These are phyloP conservation scores for Sesamia inferens DNA, from an alignment of 2,888 invertebrate species.

Conservation along the genomic window DNA sequence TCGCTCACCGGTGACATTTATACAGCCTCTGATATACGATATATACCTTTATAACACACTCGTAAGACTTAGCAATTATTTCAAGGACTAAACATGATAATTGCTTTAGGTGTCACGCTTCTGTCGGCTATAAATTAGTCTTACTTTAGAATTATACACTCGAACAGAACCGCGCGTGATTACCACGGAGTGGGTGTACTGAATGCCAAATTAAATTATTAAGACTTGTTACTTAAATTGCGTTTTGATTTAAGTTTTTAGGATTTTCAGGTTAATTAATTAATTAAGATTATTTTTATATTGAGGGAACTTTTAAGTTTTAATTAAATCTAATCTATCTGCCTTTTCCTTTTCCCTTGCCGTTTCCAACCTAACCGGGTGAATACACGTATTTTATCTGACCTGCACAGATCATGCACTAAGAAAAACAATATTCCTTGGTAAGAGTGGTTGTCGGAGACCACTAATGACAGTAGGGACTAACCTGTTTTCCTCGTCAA, in stretches of 20 bases:
- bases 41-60: not conserved
- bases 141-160: slow-evolving; percentile 52
- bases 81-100: slow-evolving; percentile 44
- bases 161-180: slow-evolving; percentile 22
- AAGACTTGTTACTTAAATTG: slow-evolving; percentile 12
- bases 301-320: not conserved
- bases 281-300: not conserved
- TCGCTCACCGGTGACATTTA: not conserved
- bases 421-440: not conserved
- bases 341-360: not conserved
- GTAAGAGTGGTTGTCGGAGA: not conserved
- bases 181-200: slow-evolving; percentile 20
- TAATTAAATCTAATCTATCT: not conserved
- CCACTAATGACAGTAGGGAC: not conserved
- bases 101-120: slow-evolving; percentile 23
- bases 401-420: not conserved
- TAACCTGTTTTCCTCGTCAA: not conserved
- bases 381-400: not conserved
- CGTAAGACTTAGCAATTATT: slow-evolving; percentile 42
- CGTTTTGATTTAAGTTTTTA: not conserved
- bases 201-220: slow-evolving; percentile 46
- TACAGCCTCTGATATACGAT: not conserved
- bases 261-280: not conserved
- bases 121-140: slow-evolving; percentile 50
- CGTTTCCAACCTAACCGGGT: not conserved